These are phyloP conservation scores for Malurus leucopterus DNA, from an alignment of 2,797 vertebrate genomes.

Conservation along the genomic window DNA sequence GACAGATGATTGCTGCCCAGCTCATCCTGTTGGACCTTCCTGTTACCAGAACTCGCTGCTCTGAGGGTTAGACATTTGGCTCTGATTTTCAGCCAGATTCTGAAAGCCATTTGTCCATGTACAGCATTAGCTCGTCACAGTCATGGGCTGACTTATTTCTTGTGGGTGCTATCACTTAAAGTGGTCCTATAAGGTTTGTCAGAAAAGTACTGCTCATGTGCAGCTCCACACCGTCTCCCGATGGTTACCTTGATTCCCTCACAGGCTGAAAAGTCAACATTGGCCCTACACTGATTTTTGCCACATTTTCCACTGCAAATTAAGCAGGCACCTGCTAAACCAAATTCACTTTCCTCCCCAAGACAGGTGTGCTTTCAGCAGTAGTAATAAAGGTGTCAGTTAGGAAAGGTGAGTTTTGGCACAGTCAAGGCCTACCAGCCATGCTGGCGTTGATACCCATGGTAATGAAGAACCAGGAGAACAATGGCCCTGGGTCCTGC, in stretches of 20 bases:
- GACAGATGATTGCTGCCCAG: neutral
- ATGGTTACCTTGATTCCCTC: neutral
- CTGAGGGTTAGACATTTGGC: neutral
- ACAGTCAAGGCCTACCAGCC: neutral
- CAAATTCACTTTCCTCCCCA: neutral
- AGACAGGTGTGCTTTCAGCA: neutral
- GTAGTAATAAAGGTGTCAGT: neutral
- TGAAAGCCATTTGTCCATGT: neutral
- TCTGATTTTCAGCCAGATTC: neutral
- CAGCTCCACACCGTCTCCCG: neutral
- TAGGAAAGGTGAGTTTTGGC: neutral
- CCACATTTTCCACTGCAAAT: neutral
- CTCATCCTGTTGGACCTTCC: neutral
- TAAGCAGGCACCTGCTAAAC: neutral
- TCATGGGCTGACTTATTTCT: neutral
- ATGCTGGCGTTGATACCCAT: neutral
- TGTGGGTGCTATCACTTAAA: rapidly evolving
- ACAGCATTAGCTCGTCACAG: neutral
- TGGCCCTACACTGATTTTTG: neutral
- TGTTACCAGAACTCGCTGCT: neutral
- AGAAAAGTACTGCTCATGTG: rapidly evolving
- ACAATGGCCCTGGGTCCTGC: neutral
- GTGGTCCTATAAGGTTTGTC: neutral
- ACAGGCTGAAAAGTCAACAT: neutral
- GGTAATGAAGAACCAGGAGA: neutral